phyloP scores from a whole-genome alignment of 2,797 vertebrate species.

The Prunella strophiata region DNA sequence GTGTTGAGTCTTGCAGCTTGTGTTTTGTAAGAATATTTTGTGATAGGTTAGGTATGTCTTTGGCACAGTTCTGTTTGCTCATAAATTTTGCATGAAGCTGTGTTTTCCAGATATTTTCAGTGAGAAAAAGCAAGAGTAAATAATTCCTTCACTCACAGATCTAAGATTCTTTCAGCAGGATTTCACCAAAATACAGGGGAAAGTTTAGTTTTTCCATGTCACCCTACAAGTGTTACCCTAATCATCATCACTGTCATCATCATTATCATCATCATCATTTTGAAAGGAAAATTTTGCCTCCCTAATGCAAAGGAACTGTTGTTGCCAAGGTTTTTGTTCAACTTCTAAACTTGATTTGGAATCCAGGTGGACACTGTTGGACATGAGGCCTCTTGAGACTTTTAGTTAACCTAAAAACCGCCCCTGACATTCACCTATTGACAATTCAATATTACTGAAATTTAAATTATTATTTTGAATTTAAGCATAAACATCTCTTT shows the following conservation, averaged over 20 bases:
- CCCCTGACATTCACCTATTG: background rate
- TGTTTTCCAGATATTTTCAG: background rate
- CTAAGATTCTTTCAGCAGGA: background rate
- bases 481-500: background rate
- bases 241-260: background rate
- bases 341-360: background rate
- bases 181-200: background rate
- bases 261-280: background rate
- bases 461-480: background rate
- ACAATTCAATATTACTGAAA: background rate
- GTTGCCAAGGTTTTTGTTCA: background rate
- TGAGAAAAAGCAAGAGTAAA: background rate
- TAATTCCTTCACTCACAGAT: background rate
- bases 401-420: background rate
- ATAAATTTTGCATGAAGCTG: background rate
- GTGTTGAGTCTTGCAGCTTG: constrained; percentile 1
- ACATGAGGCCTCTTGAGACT: background rate
- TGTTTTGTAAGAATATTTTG: background rate
- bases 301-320: background rate
- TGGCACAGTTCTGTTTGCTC: background rate
- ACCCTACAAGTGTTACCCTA: background rate
- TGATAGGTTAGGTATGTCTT: background rate
- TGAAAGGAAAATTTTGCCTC: background rate
- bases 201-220: background rate
- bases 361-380: background rate